Percentiles rank a stretch among this genome's conserved stretches.
Evolutionary conservation across 2,113 vertebrate genomes (phyloP).

Genomic region (Chlamydotis undulata): DNA sequence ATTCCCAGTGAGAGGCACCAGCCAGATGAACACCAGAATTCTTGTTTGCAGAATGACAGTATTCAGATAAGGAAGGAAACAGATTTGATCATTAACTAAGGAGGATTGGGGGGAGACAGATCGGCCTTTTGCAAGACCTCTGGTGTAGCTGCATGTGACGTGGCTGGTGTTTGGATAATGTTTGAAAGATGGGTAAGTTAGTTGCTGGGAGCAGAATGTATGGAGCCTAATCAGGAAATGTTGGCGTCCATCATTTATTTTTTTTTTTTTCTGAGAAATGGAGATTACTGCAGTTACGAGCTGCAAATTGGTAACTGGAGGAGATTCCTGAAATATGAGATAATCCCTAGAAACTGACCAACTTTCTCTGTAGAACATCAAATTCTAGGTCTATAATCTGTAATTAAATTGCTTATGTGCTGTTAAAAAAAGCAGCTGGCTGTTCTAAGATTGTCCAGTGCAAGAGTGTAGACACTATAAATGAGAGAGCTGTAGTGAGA

Average conservation of each 20-base stretch:
- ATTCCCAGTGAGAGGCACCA: background rate
- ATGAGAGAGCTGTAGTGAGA: background rate
- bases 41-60: constrained; percentile 19
- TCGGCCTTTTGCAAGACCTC: background rate
- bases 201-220: background rate
- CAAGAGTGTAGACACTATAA: background rate
- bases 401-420: constrained; percentile 65
- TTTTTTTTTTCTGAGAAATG: background rate
- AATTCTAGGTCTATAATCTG: constrained; percentile 54
- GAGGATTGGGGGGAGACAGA: background rate
- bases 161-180: background rate
- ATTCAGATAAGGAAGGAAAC: constrained; percentile 20
- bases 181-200: constrained; percentile 1
- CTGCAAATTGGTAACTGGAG: constrained; percentile 58
- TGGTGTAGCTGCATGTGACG: background rate
- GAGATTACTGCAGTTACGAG: constrained; percentile 45
- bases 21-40: background rate
- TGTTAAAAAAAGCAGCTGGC: constrained; percentile 55
- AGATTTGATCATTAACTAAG: constrained; percentile 35
- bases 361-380: constrained; percentile 44
- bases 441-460: background rate
- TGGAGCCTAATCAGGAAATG: constrained; percentile 50
- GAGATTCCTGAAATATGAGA: constrained; percentile 68
- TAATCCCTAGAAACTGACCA: constrained; percentile 56
- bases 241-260: background rate